These are phyloP conservation scores for Corynorhinus townsendii DNA, from an alignment of 2,113 vertebrate genomes.

Conservation along the genomic window DNA sequence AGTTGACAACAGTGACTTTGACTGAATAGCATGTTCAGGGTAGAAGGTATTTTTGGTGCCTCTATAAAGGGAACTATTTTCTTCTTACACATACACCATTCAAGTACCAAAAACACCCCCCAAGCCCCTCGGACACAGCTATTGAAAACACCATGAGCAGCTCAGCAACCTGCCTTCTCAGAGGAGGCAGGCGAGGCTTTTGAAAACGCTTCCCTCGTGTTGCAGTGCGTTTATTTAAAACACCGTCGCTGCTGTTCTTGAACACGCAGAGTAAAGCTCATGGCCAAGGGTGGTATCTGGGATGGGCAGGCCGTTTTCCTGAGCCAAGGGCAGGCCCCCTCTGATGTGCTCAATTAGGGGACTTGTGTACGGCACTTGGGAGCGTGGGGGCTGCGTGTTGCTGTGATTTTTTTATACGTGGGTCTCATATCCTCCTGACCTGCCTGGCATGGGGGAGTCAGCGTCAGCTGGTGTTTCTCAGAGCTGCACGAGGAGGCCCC, in stretches of 20 bases:
- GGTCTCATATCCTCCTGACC: slow-evolving; percentile 57
- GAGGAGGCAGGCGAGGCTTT: slow-evolving; percentile 49
- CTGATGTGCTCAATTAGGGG: slow-evolving; percentile 61
- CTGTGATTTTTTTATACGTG: slow-evolving; percentile 56
- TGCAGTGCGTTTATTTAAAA: slow-evolving; percentile 63
- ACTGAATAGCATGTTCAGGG: slow-evolving; percentile 15
- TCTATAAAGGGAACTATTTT: slow-evolving; percentile 49
- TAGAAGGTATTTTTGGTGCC: slow-evolving; percentile 49
- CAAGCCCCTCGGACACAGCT: slow-evolving; percentile 38
- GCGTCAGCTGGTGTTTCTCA: slow-evolving; percentile 41
- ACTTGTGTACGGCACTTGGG: slow-evolving; percentile 62
- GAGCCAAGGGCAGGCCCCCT: slow-evolving; percentile 65
- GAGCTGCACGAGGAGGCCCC: slow-evolving; percentile 59
- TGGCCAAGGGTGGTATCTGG: slow-evolving; percentile 49
- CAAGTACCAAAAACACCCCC: slow-evolving; percentile 17
- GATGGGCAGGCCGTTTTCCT: slow-evolving; percentile 64
- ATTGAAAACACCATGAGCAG: slow-evolving; percentile 45
- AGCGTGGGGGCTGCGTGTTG: slow-evolving; percentile 55
- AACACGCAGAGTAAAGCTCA: slow-evolving; percentile 46
- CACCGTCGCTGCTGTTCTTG: slow-evolving; percentile 52
- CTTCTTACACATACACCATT: slow-evolving; percentile 58
- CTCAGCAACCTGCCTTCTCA: slow-evolving; percentile 40
- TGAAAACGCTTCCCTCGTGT: slow-evolving; percentile 45
- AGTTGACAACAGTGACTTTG: slow-evolving; percentile 56
- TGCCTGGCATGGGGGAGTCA: slow-evolving; percentile 62